These are phyloP conservation scores for Aspidapion aeneum DNA, from an alignment of 2,888 invertebrate genomes.

Conservation along the genomic window DNA sequence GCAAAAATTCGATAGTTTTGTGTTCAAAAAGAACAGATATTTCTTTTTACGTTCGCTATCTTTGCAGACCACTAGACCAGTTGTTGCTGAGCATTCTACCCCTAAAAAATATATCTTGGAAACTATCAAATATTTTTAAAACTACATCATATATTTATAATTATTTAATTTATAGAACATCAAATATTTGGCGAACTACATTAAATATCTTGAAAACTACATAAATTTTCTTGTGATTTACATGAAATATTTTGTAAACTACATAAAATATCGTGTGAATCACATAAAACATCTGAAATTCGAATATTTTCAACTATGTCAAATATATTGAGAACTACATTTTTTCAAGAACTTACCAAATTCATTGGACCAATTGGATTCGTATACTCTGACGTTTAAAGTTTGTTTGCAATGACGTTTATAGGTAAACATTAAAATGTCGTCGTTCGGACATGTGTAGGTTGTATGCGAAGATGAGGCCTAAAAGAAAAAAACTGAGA, in stretches of 20 bases:
- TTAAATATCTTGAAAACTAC: too few relatives aligned
- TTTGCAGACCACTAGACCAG: slow-evolving; percentile 69
- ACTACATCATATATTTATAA: too few relatives aligned
- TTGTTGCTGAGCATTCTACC: slow-evolving; percentile 68
- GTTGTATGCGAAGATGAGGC: slow-evolving; percentile 60
- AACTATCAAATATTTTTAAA: too few relatives aligned
- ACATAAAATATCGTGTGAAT: not conserved
- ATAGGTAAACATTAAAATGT: slow-evolving; percentile 68
- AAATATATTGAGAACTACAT: too few relatives aligned
- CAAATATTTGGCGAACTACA: too few relatives aligned
- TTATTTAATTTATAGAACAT: too few relatives aligned
- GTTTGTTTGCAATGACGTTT: slow-evolving; percentile 53
- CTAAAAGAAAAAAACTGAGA: slow-evolving; percentile 48
- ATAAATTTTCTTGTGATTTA: too few relatives aligned
- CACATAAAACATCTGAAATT: too few relatives aligned
- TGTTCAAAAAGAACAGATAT: slow-evolving; percentile 68
- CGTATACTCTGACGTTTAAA: slow-evolving; percentile 56
- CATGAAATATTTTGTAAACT: not conserved
- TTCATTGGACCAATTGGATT: slow-evolving; percentile 63
- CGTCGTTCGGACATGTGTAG: slow-evolving; percentile 54
- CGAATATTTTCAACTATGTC: too few relatives aligned
- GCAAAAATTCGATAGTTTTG: slow-evolving; percentile 65
- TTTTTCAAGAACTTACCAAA: slow-evolving; percentile 45
- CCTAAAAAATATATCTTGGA: slow-evolving; percentile 32
- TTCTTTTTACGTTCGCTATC: slow-evolving; percentile 68